Evolutionary conservation across 2,797 vertebrate species (phyloP).

Genomic region (Falco concolor): DNA sequence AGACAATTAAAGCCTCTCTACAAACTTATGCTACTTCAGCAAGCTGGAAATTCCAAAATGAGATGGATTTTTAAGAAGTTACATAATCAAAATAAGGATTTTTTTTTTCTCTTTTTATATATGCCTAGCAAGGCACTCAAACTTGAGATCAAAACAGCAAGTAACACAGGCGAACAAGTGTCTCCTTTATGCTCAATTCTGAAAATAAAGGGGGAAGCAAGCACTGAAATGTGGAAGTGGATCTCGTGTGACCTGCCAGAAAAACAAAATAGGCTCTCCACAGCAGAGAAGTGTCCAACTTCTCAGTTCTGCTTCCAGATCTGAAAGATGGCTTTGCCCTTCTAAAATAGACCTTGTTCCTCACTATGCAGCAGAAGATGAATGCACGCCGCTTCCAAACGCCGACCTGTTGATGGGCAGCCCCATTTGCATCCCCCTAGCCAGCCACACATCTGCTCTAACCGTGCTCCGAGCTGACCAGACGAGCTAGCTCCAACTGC

Average conservation of each 20-base stretch:
- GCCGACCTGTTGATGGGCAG: background rate
- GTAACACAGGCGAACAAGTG: background rate
- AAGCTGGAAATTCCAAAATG: conserved; percentile 12
- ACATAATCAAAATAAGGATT: background rate
- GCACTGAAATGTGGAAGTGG: background rate
- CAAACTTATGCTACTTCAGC: background rate
- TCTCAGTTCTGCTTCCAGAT: conserved; percentile 52
- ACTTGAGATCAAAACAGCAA: background rate
- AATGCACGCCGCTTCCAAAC: background rate
- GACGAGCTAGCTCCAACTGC: background rate
- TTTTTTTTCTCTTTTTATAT: background rate
- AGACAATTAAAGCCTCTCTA: background rate
- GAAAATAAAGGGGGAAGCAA: background rate
- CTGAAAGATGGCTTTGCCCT: background rate
- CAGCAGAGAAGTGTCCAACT: conserved; percentile 23
- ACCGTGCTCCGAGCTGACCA: background rate
- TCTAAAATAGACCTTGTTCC: background rate
- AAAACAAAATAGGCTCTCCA: background rate
- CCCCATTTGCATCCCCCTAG: background rate
- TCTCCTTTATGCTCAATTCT: background rate
- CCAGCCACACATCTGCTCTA: conserved; percentile 4
- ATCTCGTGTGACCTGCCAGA: background rate
- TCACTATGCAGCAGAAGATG: background rate
- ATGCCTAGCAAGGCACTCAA: background rate
- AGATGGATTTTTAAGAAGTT: conserved; percentile 23